Percentiles rank a stretch among this genome's conserved stretches.
Evolutionary conservation across 2,113 vertebrate species (phyloP).

Genomic region (Picathartes gymnocephalus): DNA sequence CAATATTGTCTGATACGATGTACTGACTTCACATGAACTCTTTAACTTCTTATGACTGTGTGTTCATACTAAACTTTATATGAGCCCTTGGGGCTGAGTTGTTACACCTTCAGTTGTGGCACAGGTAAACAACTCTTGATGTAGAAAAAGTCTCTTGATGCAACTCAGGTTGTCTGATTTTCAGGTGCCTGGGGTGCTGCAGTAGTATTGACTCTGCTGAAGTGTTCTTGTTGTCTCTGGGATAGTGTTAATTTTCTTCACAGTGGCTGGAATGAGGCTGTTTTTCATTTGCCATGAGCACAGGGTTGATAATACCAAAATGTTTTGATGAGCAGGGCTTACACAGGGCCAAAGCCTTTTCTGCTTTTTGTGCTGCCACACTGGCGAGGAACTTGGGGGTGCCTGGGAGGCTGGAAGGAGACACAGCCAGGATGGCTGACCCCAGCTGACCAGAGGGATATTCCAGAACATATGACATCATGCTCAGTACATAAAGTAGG

Average conservation of each 20-base stretch:
- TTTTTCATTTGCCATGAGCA: neutral
- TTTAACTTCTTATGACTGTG: neutral
- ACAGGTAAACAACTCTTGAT: neutral
- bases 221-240: neutral
- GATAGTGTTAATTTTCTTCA: neutral
- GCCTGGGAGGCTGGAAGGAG: neutral
- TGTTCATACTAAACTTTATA: neutral
- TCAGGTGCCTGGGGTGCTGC: neutral
- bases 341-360: neutral
- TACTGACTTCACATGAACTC: neutral
- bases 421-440: neutral
- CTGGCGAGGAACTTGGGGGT: too few relatives aligned
- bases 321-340: neutral
- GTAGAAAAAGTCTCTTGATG: neutral
- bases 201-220: neutral
- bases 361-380: neutral
- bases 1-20: neutral
- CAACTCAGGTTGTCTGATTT: neutral
- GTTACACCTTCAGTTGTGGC: neutral
- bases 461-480: accelerated
- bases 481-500: neutral
- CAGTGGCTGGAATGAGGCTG: neutral
- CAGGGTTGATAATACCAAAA: neutral
- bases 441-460: neutral
- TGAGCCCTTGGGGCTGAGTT: neutral